phyloP scores from a whole-genome alignment of 2,888 invertebrate species.

The Drepanosiphum platanoidis region DNA sequence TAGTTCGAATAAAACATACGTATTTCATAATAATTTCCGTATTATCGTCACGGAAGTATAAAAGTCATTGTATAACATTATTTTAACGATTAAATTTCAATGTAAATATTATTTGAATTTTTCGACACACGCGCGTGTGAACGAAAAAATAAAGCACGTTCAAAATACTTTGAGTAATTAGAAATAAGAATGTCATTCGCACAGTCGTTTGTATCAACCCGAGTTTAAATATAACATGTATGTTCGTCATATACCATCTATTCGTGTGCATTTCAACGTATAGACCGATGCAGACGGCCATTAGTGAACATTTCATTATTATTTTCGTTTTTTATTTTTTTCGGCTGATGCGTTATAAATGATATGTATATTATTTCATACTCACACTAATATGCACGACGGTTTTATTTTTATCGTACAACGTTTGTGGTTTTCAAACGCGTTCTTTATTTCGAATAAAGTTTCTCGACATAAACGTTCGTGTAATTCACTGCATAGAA shows the following conservation, averaged over 20 bases:
- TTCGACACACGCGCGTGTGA: background rate
- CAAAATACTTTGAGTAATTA: background rate
- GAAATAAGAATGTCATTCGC: background rate
- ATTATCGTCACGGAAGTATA: no score
- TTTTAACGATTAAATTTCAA: constrained; percentile 2
- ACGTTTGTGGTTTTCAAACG: background rate
- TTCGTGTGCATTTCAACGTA: background rate
- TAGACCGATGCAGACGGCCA: background rate
- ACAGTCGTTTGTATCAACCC: background rate
- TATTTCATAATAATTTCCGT: no score
- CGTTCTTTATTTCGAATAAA: background rate
- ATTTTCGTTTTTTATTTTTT: no score
- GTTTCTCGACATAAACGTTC: background rate
- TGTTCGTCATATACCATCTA: no score
- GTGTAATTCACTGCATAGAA: no score
- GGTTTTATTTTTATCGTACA: background rate
- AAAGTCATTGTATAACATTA: background rate
- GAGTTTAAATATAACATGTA: no score
- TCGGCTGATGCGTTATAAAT: background rate
- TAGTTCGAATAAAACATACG: no score
- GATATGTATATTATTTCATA: background rate
- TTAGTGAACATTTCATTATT: no score
- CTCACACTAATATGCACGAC: background rate
- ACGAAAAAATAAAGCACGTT: background rate
- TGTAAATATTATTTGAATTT: no score